Evolutionary conservation across 1,140 invertebrate genomes (phyloP), one percentile per base, ranked within the genome.

Genomic region (Muscidifurax raptorellus): DNA sequence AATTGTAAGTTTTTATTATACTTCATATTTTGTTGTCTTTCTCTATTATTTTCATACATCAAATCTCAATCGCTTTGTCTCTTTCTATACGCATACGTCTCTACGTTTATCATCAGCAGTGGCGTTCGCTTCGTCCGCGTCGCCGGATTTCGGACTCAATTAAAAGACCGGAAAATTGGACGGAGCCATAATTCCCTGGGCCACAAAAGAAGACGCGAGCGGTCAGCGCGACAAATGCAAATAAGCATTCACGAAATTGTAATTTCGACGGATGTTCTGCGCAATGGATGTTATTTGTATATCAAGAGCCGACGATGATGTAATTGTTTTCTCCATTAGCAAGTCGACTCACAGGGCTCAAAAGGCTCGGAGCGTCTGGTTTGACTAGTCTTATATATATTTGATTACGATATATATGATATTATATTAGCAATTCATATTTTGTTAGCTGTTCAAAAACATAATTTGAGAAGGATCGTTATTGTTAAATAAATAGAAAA

Each of bases 281-380:
- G 22, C 52, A 59, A 59, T 59, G 22, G 52, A 59, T 59, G 52
- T 59, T n/a, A n/a, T 59, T 59, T 59, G 32, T 80, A 12, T 10
- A 44, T 18, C 64, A n/a, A 59, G 18, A 22, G 18, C n/a, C 18
- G 22, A 22, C 52, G 32, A 66, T 10, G 13, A 36, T 66, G 79
- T 71, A 72, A 80, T 71, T 80, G 66, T 71, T 71, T 71, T 80
- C 36, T 18, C 18, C 32, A 80, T 80, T 80, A 80, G 30, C 25
- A 12, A 59, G 52, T 59, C 52, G 18, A 59, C 5, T 9, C 18
- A 59, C 52, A 59, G 15, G 18, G 52, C 18, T n/a, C 52, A 59
- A 59, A 7, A 5, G 0, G 30, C 18, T 18, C 5, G 13, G 44
- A 15, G 64, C 12, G n/a, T n/a, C n/a, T n/a, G n/a, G n/a, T n/a